Base-by-base conservation (phyloP, 2,113 vertebrate genomes). In the Amphilophus citrinellus region DNA sequence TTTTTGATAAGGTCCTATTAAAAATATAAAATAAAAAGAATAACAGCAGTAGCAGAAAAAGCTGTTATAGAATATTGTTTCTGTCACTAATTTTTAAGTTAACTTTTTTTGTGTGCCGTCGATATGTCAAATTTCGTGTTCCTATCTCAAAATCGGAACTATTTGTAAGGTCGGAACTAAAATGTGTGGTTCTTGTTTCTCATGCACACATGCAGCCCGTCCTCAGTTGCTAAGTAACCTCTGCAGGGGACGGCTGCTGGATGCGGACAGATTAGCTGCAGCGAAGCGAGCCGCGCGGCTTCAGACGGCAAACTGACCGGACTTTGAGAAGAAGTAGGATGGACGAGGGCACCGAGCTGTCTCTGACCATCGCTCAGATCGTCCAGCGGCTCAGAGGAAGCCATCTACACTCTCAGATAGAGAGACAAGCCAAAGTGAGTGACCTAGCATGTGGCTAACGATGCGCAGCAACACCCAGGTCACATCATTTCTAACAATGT, bases 371-470 rank as follows among this genome's bases (percentile, higher is more conserved):
- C 73, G 96, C 97, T 8, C 97, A 97, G 37, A 95, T 99, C 60
- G 97, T 98, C 13, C 97, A 97, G 89, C 97, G 97, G 76, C 96
- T 99, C 86, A 97, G 96, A 83, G 97, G 97, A 90, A 98, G 96
- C 83, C 95, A 93, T 87, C 90, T 99, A 76, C 97, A 99, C 94
- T 96, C 98, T 1, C 97, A 98, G 95, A 94, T 99, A 94, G 98
- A 99, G 93, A 96, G 96, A 68, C 97, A 98, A 93, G 98, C 98
- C 87, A 97, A 97, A 96, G 98, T 99, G 93, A 98, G 98, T 92
- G 5, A 24, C 85, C 53, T 90, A 93, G 90, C 92, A 82, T 84
- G 83, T 7, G 61, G 94, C 93, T 92, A 94, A 87, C 62, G 63
- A 68, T 42, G 47, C 22, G 14, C 14, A 47, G 65, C 42, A 37